A percentile compares a stretch with the other conserved stretches of the same genome.
Evolutionary conservation across 2,113 vertebrate species (phyloP).

Genomic region (Phrynosoma platyrhinos): DNA sequence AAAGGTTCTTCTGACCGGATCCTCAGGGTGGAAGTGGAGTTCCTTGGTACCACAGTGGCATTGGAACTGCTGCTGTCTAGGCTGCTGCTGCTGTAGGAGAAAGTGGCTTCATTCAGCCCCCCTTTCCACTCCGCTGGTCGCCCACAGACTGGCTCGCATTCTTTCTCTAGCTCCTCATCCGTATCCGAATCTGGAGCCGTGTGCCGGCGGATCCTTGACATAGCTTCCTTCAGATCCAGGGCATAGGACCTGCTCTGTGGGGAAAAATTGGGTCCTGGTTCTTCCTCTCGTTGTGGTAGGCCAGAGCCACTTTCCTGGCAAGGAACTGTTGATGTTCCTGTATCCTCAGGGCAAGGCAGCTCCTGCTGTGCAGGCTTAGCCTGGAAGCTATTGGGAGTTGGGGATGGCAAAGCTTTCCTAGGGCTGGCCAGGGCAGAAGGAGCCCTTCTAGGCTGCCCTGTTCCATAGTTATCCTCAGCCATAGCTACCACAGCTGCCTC

Average conservation of each 20-base stretch:
- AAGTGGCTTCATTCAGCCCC: slow-evolving; percentile 60
- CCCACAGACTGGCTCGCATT: slow-evolving; percentile 3
- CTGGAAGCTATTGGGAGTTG: not conserved
- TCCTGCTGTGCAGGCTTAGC: slow-evolving; percentile 1
- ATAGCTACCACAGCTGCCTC: too few relatives aligned
- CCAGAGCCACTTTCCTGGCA: slow-evolving; percentile 29
- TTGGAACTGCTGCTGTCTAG: slow-evolving; percentile 78
- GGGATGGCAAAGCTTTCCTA: not conserved
- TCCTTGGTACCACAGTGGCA: slow-evolving; percentile 72
- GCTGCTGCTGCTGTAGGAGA: slow-evolving; percentile 75
- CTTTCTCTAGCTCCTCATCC: slow-evolving; percentile 82
- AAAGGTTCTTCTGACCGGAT: not conserved
- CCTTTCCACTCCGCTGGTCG: not conserved
- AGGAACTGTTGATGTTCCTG: not conserved
- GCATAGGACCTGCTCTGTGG: slow-evolving; percentile 64
- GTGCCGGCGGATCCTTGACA: slow-evolving; percentile 90
- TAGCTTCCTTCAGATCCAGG: slow-evolving; percentile 84
- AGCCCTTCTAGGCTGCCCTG: not conserved
- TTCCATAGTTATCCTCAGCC: not conserved
- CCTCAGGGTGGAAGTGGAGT: slow-evolving; percentile 32
- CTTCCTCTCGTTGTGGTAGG: slow-evolving; percentile 27
- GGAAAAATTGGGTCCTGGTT: not conserved
- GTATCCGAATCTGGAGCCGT: slow-evolving; percentile 93
- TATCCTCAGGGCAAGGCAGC: not conserved
- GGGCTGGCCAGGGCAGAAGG: not conserved